Evolutionary conservation across 2,113 vertebrate genomes (phyloP), one percentile per base, ranked within the genome.

Genomic region (Trichomycterus rosablanca): DNA sequence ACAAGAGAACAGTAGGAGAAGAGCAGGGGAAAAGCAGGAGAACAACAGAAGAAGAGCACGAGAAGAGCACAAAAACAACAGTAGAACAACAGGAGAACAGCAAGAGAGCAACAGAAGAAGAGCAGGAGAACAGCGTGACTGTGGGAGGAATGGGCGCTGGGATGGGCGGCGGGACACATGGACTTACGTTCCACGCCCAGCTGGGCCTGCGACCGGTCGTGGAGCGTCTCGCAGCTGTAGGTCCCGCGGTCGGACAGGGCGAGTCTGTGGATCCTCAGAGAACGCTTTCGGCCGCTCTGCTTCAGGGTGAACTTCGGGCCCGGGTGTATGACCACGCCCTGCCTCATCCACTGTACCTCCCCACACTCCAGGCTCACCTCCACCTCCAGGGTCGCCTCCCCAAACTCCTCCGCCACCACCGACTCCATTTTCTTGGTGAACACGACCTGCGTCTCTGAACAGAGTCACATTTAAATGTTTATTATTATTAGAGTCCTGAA

Each of bases 151-250:
- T n/a, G n/a, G n/a, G n/a, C n/a, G n/a, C n/a, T n/a, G n/a, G n/a
- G n/a, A n/a, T n/a, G n/a, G n/a, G n/a, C n/a, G n/a, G n/a, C n/a
- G n/a, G n/a, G n/a, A n/a, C n/a, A n/a, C n/a, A n/a, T 70, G 74
- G 74, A 93, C 94, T 91, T 86, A 97, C 94, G 86, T 74, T 92
- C 88, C 73, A 98, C 91, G 0, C 78, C 88, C 68, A 98, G 90
- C 72, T 84, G 86, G 73, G 89, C 91, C 76, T 93, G 89, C 0
- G 92, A 95, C 66, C 92, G 84, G 74, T 97, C 95, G 0, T 98
- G 94, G 59, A 92, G 91, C 14, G 86, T 97, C 76, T 98, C 93
- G 0, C 95, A 98, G 84, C 91, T 91, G 72, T 97, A 98, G 65
- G 77, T 88, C 59, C 94, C 93, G 0, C 84, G 89, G 82, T 98